Conservation (phyloP, 2,113 vertebrate species). For the Climacteris rufus region DNA sequence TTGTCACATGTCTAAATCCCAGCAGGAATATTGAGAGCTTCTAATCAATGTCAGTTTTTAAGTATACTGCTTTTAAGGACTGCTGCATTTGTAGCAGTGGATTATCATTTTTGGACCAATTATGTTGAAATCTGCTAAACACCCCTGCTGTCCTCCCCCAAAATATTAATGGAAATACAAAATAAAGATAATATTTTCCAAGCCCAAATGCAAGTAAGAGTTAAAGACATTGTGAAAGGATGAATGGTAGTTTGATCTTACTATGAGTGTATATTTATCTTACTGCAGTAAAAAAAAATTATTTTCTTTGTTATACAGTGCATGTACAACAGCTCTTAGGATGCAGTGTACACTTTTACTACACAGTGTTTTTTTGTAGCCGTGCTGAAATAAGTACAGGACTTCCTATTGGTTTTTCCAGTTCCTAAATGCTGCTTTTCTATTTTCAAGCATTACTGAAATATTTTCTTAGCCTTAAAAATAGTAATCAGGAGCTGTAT, state of each 20-base stretch:
- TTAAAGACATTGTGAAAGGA: neutral
- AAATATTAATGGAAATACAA: neutral
- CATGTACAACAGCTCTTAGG: neutral
- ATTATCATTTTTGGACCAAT: neutral
- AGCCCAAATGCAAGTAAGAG: neutral
- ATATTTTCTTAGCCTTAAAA: constrained; percentile 33
- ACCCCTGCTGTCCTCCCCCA: fast-evolving
- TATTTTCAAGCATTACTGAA: neutral
- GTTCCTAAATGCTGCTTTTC: neutral
- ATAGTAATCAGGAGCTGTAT: neutral
- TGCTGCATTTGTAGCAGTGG: neutral
- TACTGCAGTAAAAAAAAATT: neutral
- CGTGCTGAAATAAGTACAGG: neutral
- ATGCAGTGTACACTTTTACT: neutral
- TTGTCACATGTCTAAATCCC: neutral
- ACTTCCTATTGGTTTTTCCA: neutral
- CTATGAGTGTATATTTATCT: constrained; percentile 25
- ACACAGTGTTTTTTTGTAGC: neutral
- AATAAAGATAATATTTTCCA: neutral
- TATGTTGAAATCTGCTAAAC: neutral
- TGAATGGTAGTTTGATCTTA: constrained; percentile 58
- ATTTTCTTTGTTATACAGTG: neutral
- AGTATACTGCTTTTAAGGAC: neutral
- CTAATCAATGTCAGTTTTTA: neutral
- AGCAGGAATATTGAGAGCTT: neutral